These are phyloP conservation scores for Heliconius eleuchia DNA, from an alignment of 1,140 invertebrate species.

Conservation along the genomic window DNA sequence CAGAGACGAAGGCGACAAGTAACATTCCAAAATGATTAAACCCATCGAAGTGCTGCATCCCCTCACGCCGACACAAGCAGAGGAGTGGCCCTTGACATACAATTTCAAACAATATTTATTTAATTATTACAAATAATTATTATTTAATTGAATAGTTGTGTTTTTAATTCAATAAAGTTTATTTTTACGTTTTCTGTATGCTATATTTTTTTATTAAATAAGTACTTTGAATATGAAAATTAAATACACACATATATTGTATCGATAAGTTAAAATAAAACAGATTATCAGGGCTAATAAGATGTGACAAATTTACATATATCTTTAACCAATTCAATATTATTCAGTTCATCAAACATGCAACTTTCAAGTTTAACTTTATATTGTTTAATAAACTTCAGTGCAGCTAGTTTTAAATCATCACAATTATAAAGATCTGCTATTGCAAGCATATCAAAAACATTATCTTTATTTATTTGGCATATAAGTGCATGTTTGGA, in stretches of 20 bases:
- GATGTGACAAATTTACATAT: conserved; percentile 59
- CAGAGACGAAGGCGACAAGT: conserved; percentile 74
- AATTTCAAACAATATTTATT: conserved; percentile 29
- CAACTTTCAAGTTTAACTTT: conserved; percentile 45
- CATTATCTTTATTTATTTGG: conserved; percentile 58
- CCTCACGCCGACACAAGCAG: conserved; percentile 36
- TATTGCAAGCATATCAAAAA: conserved; percentile 58
- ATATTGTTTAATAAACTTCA: conserved; percentile 69
- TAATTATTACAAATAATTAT: conserved; percentile 24
- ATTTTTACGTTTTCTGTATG: conserved; percentile 71
- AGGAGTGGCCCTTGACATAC: conserved; percentile 41
- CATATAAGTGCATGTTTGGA: conserved; percentile 55
- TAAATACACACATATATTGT: neutral
- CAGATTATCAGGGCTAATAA: neutral
- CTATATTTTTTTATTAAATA: conserved; percentile 44
- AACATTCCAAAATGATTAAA: conserved; percentile 76
- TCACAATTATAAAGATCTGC: conserved; percentile 66
- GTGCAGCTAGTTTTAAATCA: conserved; percentile 52
- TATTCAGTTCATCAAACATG: conserved; percentile 64
- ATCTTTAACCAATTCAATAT: conserved; percentile 58
- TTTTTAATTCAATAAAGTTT: conserved; percentile 71
- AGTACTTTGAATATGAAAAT: neutral
- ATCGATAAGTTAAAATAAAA: neutral
- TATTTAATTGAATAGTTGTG: conserved; percentile 58
- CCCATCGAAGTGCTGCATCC: conserved; percentile 42